These are phyloP conservation scores for Clarias pachynema DNA, from an alignment of 2,797 vertebrate genomes.

Conservation along the genomic window DNA sequence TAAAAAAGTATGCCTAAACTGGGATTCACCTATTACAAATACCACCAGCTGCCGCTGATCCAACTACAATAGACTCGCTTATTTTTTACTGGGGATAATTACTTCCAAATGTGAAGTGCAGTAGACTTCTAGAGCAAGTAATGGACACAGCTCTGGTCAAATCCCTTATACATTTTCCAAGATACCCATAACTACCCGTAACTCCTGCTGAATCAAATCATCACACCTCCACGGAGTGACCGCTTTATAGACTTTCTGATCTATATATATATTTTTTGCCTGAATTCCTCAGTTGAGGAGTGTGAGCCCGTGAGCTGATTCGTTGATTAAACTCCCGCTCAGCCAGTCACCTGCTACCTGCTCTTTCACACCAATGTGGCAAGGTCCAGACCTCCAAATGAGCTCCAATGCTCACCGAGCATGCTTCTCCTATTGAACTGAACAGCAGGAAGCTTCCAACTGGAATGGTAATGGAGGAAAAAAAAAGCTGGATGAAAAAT, in stretches of 20 bases:
- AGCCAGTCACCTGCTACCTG: neutral
- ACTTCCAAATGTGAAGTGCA: neutral
- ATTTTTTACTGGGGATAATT: neutral
- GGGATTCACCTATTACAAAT: no score
- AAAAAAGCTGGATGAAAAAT: neutral
- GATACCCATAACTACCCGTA: neutral
- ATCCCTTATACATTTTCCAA: neutral
- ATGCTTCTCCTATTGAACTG: no score
- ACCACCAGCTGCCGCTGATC: no score
- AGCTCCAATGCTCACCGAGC: neutral
- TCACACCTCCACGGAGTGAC: neutral
- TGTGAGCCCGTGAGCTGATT: neutral
- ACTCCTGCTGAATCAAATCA: neutral
- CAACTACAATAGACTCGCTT: no score
- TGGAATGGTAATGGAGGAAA: neutral
- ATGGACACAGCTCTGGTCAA: neutral
- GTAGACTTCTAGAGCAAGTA: neutral
- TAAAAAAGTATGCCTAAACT: no score
- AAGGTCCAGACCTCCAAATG: neutral
- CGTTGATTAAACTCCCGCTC: constrained; percentile 3
- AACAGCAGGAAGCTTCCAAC: neutral
- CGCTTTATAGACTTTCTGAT: neutral
- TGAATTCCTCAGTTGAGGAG: no score
- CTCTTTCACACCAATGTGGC: neutral
- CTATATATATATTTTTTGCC: neutral